Evolutionary conservation across 2,797 vertebrate genomes (phyloP).

Genomic region (Remorina albescens): DNA sequence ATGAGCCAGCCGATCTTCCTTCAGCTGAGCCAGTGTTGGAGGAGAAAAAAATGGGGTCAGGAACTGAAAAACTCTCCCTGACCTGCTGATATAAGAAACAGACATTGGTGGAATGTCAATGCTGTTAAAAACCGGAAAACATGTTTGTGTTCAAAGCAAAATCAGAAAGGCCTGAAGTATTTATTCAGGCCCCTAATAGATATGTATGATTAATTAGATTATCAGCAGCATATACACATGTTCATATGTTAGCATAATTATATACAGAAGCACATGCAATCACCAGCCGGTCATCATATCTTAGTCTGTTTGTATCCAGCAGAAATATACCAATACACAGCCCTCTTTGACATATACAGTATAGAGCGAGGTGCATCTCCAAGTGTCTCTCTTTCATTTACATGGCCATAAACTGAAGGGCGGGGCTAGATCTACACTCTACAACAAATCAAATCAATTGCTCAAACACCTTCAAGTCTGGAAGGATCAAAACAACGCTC

Average conservation of each 20-base stretch:
- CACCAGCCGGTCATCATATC: conserved; percentile 16
- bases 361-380: conserved; percentile 7
- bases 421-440: neutral
- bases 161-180: conserved; percentile 35
- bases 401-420: neutral
- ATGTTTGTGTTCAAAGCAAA: conserved; percentile 28
- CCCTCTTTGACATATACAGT: neutral
- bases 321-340: neutral
- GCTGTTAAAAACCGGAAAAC: conserved; percentile 32
- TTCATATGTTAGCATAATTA: conserved; percentile 35
- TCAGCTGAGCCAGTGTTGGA: conserved; percentile 36
- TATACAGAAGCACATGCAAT: conserved; percentile 18
- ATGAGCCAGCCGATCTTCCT: conserved; percentile 37
- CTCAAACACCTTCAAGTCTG: neutral
- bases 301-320: conserved; percentile 7
- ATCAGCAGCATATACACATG: conserved; percentile 17
- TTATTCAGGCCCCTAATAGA: too few relatives aligned
- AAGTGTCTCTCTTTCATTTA: conserved; percentile 12
- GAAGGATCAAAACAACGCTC: neutral
- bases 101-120: conserved; percentile 40
- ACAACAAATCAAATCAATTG: too few relatives aligned
- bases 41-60: conserved; percentile 33
- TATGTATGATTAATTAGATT: too few relatives aligned
- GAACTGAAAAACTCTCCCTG: conserved; percentile 44
- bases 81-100: conserved; percentile 51